phyloP scores from a whole-genome alignment of 2,113 vertebrate species.

The Syrmaticus mikado region DNA sequence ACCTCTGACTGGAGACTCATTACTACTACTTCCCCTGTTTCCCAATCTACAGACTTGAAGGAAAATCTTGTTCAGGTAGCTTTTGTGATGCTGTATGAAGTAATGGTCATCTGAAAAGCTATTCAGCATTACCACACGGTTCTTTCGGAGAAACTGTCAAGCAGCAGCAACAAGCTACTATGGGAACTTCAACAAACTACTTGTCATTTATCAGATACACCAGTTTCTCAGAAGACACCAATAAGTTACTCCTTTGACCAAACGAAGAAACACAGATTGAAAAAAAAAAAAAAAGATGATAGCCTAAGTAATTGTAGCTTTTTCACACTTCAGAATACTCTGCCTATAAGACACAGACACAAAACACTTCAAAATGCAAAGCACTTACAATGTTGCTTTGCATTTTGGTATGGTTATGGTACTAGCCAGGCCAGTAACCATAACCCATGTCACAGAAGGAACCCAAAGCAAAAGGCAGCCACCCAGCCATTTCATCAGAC shows the following conservation, averaged over 20 bases:
- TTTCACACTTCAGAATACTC: not conserved
- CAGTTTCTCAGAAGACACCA: not conserved
- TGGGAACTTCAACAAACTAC: not conserved
- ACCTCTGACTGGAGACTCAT: not conserved
- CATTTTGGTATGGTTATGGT: too few species aligned
- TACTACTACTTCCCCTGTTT: not conserved
- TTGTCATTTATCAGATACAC: not conserved
- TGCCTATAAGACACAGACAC: not conserved
- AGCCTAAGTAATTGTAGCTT: not conserved
- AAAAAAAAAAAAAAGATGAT: not conserved
- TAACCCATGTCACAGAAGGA: not conserved
- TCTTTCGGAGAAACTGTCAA: not conserved
- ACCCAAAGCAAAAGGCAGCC: not conserved
- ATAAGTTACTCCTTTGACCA: not conserved
- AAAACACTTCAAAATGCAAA: not conserved
- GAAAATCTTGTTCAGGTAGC: not conserved
- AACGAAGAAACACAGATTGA: not conserved
- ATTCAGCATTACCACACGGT: not conserved
- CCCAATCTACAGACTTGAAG: rapidly evolving
- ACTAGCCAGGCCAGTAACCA: not conserved
- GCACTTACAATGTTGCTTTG: not conserved
- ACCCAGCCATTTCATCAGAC: not conserved
- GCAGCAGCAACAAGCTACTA: not conserved
- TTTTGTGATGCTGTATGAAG: not conserved
- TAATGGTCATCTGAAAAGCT: not conserved